Percentiles rank a stretch among this genome's conserved stretches.
phyloP scores from a whole-genome alignment of 1,140 invertebrate species.

The Drusus annulatus region DNA sequence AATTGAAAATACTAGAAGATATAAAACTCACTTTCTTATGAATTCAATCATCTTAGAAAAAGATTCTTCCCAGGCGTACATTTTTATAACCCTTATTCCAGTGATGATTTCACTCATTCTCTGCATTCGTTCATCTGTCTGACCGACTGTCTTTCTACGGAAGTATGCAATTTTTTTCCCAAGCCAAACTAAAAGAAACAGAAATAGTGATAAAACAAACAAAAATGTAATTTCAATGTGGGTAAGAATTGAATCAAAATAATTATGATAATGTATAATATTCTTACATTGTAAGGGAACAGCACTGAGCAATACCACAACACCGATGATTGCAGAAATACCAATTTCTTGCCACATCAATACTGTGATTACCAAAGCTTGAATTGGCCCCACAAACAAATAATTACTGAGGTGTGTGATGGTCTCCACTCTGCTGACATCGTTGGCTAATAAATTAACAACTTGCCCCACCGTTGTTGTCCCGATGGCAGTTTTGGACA shows the following conservation, averaged over 20 bases:
- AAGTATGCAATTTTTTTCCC: slow-evolving; percentile 57
- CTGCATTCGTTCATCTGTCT: slow-evolving; percentile 78
- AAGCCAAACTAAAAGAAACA: slow-evolving; percentile 57
- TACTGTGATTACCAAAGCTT: slow-evolving; percentile 72
- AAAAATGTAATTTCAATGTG: too few relatives aligned
- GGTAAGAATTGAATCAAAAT: too few relatives aligned
- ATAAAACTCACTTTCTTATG: slow-evolving; percentile 65
- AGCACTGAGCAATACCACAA: slow-evolving; percentile 31
- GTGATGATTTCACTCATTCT: slow-evolving; percentile 79
- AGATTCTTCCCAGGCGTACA: slow-evolving; percentile 76
- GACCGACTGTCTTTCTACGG: slow-evolving; percentile 68
- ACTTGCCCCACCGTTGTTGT: slow-evolving; percentile 79
- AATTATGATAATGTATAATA: too few relatives aligned
- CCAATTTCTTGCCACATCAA: slow-evolving; percentile 75
- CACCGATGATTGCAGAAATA: slow-evolving; percentile 67
- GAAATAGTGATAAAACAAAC: not conserved
- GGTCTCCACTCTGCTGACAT: slow-evolving; percentile 70
- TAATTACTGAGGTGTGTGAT: slow-evolving; percentile 65
- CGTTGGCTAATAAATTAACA: slow-evolving; percentile 81
- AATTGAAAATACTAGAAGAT: not conserved
- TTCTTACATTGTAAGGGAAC: slow-evolving; percentile 55
- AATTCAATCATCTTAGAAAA: slow-evolving; percentile 67
- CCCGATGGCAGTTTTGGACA: slow-evolving; percentile 72
- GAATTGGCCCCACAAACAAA: slow-evolving; percentile 73
- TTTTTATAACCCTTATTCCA: slow-evolving; percentile 72